phyloP scores from a whole-genome alignment of 2,113 vertebrate species.

The Trematocara variabile region DNA sequence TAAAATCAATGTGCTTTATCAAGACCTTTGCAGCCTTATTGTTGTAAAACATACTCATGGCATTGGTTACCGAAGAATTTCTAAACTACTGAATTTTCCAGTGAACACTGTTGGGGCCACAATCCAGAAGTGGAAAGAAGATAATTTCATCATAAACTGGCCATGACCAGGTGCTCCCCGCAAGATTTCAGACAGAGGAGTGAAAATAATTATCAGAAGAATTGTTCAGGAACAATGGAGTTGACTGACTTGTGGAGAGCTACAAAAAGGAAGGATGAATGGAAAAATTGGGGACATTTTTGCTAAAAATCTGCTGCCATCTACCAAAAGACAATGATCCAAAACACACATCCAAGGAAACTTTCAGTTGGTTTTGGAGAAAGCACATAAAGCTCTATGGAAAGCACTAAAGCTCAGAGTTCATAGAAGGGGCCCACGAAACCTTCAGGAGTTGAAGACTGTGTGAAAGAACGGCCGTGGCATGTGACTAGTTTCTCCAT shows the following conservation, averaged over 20 bases:
- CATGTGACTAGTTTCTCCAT: neutral
- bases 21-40: neutral
- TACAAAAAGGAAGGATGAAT: neutral
- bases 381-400: neutral
- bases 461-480: neutral
- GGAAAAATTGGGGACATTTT: neutral
- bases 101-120: neutral
- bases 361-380: neutral
- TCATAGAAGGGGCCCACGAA: neutral
- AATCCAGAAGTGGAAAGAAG: neutral
- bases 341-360: neutral
- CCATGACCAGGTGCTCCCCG: neutral
- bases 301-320: neutral
- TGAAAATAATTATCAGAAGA: neutral
- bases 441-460: neutral
- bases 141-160: neutral
- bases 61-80: fast-evolving
- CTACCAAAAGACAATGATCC: neutral
- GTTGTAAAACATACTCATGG: neutral
- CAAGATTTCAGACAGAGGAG: neutral
- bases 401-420: neutral
- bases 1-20: neutral
- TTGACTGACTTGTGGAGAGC: neutral
- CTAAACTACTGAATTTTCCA: neutral
- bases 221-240: neutral